Conservation (phyloP, 2,797 vertebrate species). For the Gallinago solitaria region DNA sequence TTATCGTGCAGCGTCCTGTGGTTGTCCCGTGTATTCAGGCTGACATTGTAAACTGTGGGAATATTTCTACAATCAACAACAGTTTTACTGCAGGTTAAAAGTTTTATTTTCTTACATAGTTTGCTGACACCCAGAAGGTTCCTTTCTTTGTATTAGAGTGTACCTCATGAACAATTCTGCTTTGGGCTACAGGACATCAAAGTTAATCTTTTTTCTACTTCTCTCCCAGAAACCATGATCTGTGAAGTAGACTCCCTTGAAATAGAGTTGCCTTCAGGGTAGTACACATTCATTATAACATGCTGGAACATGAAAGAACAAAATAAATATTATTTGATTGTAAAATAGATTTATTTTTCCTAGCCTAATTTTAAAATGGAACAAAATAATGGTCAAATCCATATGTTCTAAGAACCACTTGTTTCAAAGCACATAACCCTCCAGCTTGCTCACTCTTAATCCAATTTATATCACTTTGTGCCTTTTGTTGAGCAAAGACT, state of each 20-base stretch:
- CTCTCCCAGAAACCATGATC: neutral
- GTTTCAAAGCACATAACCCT: neutral
- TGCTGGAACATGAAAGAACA: neutral
- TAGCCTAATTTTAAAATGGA: neutral
- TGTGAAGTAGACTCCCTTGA: neutral
- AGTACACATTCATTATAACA: neutral
- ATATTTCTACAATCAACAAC: neutral
- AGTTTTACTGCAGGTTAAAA: neutral
- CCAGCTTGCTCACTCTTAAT: neutral
- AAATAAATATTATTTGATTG: neutral
- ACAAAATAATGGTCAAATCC: neutral
- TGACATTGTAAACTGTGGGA: neutral
- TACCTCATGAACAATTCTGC: neutral
- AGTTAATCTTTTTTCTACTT: neutral
- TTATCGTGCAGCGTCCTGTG: neutral
- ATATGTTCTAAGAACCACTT: neutral
- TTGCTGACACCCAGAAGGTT: neutral
- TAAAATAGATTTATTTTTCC: neutral
- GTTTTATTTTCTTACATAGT: neutral
- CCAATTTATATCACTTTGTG: neutral
- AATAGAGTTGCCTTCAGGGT: conserved; percentile 2
- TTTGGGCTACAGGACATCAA: neutral
- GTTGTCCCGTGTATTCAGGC: neutral
- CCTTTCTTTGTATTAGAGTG: neutral
- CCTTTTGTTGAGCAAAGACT: neutral